These are phyloP conservation scores for Cololabis saira DNA, from an alignment of 2,113 vertebrate genomes.

Conservation along the genomic window DNA sequence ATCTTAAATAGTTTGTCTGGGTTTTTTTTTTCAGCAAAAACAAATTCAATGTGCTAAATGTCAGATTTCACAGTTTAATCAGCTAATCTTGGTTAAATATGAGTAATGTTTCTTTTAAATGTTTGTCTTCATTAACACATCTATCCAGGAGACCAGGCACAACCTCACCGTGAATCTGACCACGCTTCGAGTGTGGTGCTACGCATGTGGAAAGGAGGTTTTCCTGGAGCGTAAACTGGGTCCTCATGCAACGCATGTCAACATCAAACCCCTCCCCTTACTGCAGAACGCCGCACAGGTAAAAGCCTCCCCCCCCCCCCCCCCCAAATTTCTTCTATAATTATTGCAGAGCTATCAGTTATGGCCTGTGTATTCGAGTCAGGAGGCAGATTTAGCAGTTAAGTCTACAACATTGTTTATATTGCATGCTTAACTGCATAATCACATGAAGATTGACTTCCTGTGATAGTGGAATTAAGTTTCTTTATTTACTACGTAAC, in stretches of 20 bases:
- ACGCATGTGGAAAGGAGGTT: constrained; percentile 96
- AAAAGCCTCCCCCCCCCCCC: constrained; percentile 15
- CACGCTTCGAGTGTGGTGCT: constrained; percentile 97
- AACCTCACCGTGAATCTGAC: constrained; percentile 98
- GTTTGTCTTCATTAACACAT: background rate
- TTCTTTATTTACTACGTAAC: constrained; percentile 32
- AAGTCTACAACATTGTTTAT: background rate
- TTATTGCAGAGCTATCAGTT: background rate
- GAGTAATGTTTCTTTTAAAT: too few relatives aligned
- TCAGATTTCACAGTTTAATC: too few relatives aligned
- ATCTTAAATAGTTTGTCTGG: too few relatives aligned
- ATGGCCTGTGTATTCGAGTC: background rate
- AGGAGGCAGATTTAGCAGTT: background rate
- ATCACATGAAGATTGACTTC: background rate
- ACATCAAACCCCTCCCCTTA: constrained; percentile 78
- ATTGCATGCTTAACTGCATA: background rate
- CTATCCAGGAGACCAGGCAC: constrained; percentile 89
- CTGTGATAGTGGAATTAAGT: too few relatives aligned
- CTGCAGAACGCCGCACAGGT: constrained; percentile 84
- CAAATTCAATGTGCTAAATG: too few relatives aligned
- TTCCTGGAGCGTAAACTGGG: constrained; percentile 95
- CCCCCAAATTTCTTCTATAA: background rate
- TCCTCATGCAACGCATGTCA: constrained; percentile 79
- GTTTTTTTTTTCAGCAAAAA: too few relatives aligned
- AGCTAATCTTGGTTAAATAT: too few relatives aligned